Percentiles rank a stretch among this genome's conserved stretches.
Evolutionary conservation across 1,140 invertebrate genomes (phyloP).

Genomic region (Sitodiplosis mosellana): DNA sequence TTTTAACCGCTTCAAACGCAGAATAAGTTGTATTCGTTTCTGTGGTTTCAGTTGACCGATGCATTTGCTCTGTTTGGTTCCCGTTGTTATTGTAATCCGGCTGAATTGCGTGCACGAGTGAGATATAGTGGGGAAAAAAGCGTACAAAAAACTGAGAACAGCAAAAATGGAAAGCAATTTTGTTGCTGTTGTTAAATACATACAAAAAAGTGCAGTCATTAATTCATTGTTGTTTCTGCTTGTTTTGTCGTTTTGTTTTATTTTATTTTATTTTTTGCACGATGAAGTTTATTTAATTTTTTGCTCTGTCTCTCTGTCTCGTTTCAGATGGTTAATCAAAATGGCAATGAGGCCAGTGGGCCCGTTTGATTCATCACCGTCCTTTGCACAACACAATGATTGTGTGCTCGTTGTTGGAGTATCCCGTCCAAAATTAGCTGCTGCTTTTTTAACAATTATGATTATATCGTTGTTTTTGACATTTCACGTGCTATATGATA

Average conservation of each 20-base stretch:
- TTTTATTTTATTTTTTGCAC: too few relatives aligned
- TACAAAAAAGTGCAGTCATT: background rate
- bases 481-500: conserved; percentile 64
- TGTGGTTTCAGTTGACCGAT: too few relatives aligned
- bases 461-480: conserved; percentile 59
- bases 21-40: too few relatives aligned
- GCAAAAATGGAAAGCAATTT: background rate
- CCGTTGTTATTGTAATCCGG: too few relatives aligned
- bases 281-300: conserved; percentile 3
- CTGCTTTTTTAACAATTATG: conserved; percentile 54
- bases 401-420: conserved; percentile 60
- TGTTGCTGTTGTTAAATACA: background rate
- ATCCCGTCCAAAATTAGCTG: conserved; percentile 57
- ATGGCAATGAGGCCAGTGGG: conserved; percentile 56
- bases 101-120: too few relatives aligned
- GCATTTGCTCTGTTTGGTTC: too few relatives aligned
- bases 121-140: too few relatives aligned
- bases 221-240: background rate
- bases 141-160: background rate
- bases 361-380: conserved; percentile 37
- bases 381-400: conserved; percentile 26
- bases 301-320: conserved; percentile 3
- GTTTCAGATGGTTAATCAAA: conserved; percentile 52
- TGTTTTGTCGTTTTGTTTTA: background rate
- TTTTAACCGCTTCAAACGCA: too few relatives aligned